These are phyloP conservation scores for Charaxes varanes DNA, from an alignment of 1,140 invertebrate genomes.

Conservation along the genomic window DNA sequence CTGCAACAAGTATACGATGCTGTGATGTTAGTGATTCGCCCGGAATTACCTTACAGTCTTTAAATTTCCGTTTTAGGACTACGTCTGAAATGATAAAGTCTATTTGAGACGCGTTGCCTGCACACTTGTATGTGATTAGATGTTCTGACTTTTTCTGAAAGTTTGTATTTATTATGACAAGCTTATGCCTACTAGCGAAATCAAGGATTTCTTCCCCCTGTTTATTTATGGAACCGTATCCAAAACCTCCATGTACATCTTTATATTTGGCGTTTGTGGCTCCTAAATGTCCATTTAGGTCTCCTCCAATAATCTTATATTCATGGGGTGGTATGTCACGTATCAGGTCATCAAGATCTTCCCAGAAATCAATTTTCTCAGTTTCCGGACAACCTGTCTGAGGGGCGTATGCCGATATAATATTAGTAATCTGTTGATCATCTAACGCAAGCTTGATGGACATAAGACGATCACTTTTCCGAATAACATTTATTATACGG, in stretches of 20 bases:
- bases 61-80: slow-evolving; percentile 10
- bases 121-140: slow-evolving; percentile 19
- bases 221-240: slow-evolving; percentile 11
- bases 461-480: slow-evolving; percentile 6
- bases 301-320: slow-evolving; percentile 4
- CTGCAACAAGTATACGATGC: slow-evolving; percentile 12
- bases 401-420: slow-evolving; percentile 18
- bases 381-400: slow-evolving; percentile 4
- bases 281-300: slow-evolving; percentile 15
- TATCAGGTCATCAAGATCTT: slow-evolving; percentile 13
- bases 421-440: slow-evolving; percentile 6
- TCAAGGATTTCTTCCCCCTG: slow-evolving; percentile 11
- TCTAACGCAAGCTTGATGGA: slow-evolving; percentile 1
- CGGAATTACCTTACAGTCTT: slow-evolving; percentile 21
- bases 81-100: no score
- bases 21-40: slow-evolving; percentile 19
- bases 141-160: slow-evolving; percentile 18
- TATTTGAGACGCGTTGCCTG: slow-evolving; percentile 4
- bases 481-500: slow-evolving; percentile 1
- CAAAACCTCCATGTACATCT: slow-evolving; percentile 13
- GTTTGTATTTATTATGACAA: slow-evolving; percentile 16
- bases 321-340: neutral
- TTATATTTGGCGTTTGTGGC: neutral
- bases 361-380: slow-evolving; percentile 13
- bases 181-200: neutral